Evolutionary conservation across 2,113 vertebrate genomes (phyloP).

Genomic region (Vidua macroura): DNA sequence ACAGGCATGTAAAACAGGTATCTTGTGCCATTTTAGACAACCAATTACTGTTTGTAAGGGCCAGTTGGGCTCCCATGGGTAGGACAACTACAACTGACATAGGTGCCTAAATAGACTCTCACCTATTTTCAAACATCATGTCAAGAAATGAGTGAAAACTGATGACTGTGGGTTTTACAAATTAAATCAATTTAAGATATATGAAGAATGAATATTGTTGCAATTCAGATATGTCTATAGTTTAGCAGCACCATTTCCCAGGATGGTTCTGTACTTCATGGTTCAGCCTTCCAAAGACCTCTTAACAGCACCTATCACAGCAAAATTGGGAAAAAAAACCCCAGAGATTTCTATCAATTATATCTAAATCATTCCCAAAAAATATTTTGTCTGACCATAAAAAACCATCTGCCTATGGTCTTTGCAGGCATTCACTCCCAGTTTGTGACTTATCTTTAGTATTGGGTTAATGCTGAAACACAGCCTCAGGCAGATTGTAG

Average conservation of each 20-base stretch:
- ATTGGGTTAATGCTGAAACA: neutral
- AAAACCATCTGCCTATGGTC: neutral
- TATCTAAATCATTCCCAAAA: neutral
- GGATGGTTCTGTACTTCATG: neutral
- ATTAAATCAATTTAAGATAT: neutral
- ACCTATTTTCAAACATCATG: neutral
- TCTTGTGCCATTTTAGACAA: neutral
- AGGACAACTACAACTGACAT: neutral
- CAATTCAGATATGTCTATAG: neutral
- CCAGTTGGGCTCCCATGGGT: neutral
- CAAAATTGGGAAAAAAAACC: neutral
- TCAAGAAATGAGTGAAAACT: neutral
- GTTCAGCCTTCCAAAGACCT: neutral
- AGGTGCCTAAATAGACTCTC: neutral
- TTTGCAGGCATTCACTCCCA: neutral
- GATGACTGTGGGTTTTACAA: neutral
- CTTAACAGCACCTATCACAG: neutral
- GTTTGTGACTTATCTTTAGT: neutral
- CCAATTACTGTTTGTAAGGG: neutral
- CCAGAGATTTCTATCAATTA: neutral
- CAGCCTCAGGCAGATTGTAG: rapidly evolving
- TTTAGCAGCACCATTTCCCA: neutral
- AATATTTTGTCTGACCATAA: neutral
- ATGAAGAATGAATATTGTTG: neutral
- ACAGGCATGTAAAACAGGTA: neutral